These are phyloP conservation scores for Syrphus vitripennis DNA, from an alignment of 2,888 invertebrate species.

Conservation along the genomic window DNA sequence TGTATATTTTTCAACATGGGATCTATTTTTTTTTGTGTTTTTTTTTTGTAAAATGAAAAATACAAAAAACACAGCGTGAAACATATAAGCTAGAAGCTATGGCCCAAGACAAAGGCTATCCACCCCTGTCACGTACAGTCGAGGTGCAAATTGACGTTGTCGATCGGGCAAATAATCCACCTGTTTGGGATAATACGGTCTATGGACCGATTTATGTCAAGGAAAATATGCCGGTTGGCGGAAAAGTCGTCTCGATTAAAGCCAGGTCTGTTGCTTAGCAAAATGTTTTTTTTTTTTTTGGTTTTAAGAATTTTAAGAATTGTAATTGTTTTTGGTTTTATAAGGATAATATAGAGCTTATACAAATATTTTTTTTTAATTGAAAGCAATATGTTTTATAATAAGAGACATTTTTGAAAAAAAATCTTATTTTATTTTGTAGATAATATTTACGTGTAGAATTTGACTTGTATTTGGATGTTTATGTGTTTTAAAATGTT, in stretches of 20 bases:
- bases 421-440: constrained; percentile 37
- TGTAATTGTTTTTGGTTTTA: constrained; percentile 23
- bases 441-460: constrained; percentile 36
- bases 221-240: constrained; percentile 98
- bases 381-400: not conserved
- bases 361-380: constrained; percentile 14
- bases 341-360: not conserved
- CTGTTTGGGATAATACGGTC: constrained; percentile 97
- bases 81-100: constrained; percentile 99
- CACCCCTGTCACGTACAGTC: constrained; percentile 96
- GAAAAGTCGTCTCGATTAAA: constrained; percentile 98
- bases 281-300: constrained; percentile 60
- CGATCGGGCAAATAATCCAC: constrained; percentile 98
- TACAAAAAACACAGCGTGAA: constrained; percentile 87
- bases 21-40: constrained; percentile 33
- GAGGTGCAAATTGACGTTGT: constrained; percentile 99
- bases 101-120: constrained; percentile 98
- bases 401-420: not conserved
- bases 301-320: constrained; percentile 29
- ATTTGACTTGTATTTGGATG: constrained; percentile 41
- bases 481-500: constrained; percentile 34
- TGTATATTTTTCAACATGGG: constrained; percentile 37
- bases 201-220: constrained; percentile 98
- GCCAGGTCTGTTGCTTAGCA: constrained; percentile 92
- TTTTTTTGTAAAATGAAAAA: constrained; percentile 12